Percentiles rank a stretch among this genome's conserved stretches.
These are phyloP conservation scores for Chlamydotis undulata DNA, from an alignment of 2,113 vertebrate genomes.

Conservation along the genomic window DNA sequence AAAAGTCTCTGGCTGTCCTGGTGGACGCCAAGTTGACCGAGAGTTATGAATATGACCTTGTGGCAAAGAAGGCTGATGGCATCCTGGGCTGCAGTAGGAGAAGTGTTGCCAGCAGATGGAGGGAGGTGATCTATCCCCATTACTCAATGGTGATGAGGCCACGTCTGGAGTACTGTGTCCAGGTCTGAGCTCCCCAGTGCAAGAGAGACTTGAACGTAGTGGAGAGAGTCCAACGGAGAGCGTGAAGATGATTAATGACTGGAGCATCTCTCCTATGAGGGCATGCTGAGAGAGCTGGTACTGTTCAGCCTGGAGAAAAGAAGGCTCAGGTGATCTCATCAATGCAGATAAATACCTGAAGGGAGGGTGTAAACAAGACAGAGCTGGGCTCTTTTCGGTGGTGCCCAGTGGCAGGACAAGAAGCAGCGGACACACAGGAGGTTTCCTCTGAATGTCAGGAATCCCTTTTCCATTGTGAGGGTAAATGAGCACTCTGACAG, in stretches of 20 bases:
- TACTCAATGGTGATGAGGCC: not conserved
- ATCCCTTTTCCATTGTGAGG: not conserved
- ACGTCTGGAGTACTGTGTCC: not conserved
- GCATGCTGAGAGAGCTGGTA: not conserved
- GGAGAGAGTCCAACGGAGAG: not conserved
- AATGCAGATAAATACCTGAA: not conserved
- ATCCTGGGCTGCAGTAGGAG: not conserved
- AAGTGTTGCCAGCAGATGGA: not conserved
- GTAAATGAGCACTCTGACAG: not conserved
- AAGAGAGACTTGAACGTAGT: not conserved
- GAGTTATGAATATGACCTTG: not conserved
- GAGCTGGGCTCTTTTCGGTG: not conserved
- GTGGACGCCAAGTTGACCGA: not conserved
- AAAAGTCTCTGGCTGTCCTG: not conserved
- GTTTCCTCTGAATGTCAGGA: not conserved
- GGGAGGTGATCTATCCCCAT: not conserved
- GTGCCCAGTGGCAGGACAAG: not conserved
- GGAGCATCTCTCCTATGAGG: not conserved
- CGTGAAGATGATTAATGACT: not conserved
- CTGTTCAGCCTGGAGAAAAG: not conserved
- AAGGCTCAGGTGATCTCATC: not conserved
- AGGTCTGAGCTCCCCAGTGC: not conserved
- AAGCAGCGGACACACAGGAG: not conserved
- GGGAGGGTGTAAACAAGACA: fast-evolving
- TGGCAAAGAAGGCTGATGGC: not conserved